A percentile compares a stretch with the other conserved stretches of the same genome.
Conservation (phyloP, 2,888 invertebrate genomes). For the Tribolium freemani region DNA sequence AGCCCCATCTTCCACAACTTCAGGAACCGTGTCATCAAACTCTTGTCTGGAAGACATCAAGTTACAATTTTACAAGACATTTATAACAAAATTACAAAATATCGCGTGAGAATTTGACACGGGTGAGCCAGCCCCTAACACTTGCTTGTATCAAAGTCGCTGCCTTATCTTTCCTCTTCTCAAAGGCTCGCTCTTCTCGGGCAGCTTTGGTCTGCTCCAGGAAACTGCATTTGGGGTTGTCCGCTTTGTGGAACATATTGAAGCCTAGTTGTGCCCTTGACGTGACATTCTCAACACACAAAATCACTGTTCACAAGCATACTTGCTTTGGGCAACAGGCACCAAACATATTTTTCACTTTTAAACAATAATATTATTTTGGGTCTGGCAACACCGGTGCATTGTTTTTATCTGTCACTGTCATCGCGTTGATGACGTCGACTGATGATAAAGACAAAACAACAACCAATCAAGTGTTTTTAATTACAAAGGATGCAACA, state of each 20-base stretch:
- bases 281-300: too few relatives aligned
- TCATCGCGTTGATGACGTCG: not conserved
- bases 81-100: conserved; percentile 74
- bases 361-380: not conserved
- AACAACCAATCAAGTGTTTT: too few relatives aligned
- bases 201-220: conserved; percentile 93
- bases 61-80: not conserved
- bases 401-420: conserved; percentile 5
- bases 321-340: too few relatives aligned
- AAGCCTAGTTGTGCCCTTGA: not conserved
- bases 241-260: conserved; percentile 74
- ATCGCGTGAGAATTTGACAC: conserved; percentile 74
- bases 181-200: conserved; percentile 88
- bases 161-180: conserved; percentile 84
- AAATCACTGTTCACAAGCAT: too few relatives aligned
- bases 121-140: conserved; percentile 81
- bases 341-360: not conserved
- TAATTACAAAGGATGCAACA: too few relatives aligned
- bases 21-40: conserved; percentile 80
- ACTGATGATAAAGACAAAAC: not conserved
- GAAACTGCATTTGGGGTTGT: conserved; percentile 82
- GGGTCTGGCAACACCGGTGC: not conserved
- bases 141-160: conserved; percentile 82
- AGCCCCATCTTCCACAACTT: conserved; percentile 69
- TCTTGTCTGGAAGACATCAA: conserved; percentile 73